Percentiles rank a stretch among this genome's conserved stretches.
Evolutionary conservation across 2,888 invertebrate genomes (phyloP).

Genomic region (Pyrocoelia pectoralis): DNA sequence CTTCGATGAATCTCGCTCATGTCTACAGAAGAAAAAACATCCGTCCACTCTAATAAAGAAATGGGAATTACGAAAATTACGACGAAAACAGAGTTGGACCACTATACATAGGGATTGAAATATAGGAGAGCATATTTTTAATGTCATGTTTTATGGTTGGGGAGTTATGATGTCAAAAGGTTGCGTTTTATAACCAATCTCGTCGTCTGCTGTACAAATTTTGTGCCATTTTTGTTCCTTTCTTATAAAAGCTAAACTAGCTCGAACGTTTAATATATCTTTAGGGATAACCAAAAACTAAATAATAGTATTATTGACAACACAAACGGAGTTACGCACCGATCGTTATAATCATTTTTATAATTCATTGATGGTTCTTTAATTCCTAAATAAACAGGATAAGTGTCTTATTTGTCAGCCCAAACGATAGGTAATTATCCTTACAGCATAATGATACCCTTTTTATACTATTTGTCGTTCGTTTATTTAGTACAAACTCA

Average conservation of each 20-base stretch:
- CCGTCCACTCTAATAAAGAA: constrained; percentile 33
- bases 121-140: constrained; percentile 56
- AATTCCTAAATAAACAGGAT: constrained; percentile 38
- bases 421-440: constrained; percentile 32
- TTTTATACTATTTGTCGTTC: neutral
- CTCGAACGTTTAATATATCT: too few species aligned
- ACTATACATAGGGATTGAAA: constrained; percentile 51
- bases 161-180: constrained; percentile 56
- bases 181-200: constrained; percentile 53
- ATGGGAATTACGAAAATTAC: constrained; percentile 21
- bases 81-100: constrained; percentile 34
- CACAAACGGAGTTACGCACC: constrained; percentile 13
- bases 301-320: too few species aligned
- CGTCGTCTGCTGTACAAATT: constrained; percentile 45
- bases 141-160: constrained; percentile 57
- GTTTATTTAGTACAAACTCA: constrained; percentile 13
- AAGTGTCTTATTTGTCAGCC: constrained; percentile 41
- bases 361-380: constrained; percentile 45
- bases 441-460: constrained; percentile 28
- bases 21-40: constrained; percentile 54
- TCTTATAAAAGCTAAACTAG: too few species aligned
- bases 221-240: constrained; percentile 19
- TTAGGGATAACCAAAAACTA: too few species aligned
- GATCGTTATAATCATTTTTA: constrained; percentile 35
- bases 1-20: constrained; percentile 58